phyloP scores from a whole-genome alignment of 2,113 vertebrate species.

The Morone saxatilis region DNA sequence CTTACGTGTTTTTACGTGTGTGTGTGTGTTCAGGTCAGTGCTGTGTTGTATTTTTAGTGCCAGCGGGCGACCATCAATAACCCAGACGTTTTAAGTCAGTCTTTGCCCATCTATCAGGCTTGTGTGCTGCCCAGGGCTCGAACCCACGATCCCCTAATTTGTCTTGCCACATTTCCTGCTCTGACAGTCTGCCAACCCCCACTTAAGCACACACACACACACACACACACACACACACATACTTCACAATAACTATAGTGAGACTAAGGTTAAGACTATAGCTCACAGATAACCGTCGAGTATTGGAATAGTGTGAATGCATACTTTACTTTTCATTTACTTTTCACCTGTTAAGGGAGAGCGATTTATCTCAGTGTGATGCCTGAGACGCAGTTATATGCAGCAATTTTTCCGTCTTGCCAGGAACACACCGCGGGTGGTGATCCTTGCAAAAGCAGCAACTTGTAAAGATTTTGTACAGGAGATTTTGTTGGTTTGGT shows the following conservation, averaged over 20 bases:
- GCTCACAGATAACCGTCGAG: not conserved
- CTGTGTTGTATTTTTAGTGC: conserved; percentile 72
- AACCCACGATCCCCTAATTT: conserved; percentile 72
- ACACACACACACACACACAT: conserved; percentile 24
- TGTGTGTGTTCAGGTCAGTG: conserved; percentile 50
- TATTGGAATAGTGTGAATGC: not conserved
- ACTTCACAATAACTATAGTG: conserved; percentile 15
- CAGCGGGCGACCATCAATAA: conserved; percentile 77
- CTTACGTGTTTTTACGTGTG: conserved; percentile 33
- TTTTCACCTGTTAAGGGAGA: no score
- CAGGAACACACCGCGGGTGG: no score
- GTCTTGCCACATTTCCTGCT: conserved; percentile 68
- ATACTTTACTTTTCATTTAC: no score
- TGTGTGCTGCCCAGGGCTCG: conserved; percentile 69
- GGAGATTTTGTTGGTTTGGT: no score
- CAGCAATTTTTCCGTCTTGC: no score
- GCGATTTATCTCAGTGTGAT: no score
- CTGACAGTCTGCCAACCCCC: conserved; percentile 67
- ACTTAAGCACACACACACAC: conserved; percentile 44
- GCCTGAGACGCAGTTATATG: no score
- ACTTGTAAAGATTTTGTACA: no score
- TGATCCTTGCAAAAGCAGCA: no score
- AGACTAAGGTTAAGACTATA: conserved; percentile 30
- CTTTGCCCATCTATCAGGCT: conserved; percentile 78
- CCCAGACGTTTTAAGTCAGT: conserved; percentile 72